phyloP scores from a whole-genome alignment of 2,888 invertebrate genomes.

The Melanotus villosus region DNA sequence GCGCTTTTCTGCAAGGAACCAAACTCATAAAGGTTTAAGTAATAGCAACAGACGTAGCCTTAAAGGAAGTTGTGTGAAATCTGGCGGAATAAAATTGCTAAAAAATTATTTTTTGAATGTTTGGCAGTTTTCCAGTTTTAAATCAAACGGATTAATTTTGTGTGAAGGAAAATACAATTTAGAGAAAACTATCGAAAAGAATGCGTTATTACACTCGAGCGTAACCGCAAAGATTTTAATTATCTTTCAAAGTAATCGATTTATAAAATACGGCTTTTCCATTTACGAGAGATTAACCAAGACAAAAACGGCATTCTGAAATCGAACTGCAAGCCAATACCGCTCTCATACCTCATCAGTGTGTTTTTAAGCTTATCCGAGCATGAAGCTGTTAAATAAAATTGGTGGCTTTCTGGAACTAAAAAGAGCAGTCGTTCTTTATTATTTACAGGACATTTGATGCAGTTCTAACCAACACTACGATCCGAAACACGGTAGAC shows the following conservation, averaged over 20 bases:
- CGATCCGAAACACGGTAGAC: background rate
- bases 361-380: slow-evolving; percentile 32
- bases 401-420: slow-evolving; percentile 22
- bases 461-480: slow-evolving; percentile 6
- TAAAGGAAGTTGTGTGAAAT: no score
- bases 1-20: no score
- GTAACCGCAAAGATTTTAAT: background rate
- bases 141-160: no score
- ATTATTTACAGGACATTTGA: slow-evolving; percentile 27
- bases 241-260: slow-evolving; percentile 1
- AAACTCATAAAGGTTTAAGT: no score
- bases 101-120: no score
- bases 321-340: background rate
- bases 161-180: no score
- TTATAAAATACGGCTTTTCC: background rate
- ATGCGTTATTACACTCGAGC: no score
- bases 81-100: no score
- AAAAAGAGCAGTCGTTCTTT: slow-evolving; percentile 27
- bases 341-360: slow-evolving; percentile 26
- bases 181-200: no score
- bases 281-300: slow-evolving; percentile 9
- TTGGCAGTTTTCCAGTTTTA: no score
- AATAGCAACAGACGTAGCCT: no score
- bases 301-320: slow-evolving; percentile 17
- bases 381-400: slow-evolving; percentile 33